Evolutionary conservation across 92 coral and sea anemone species (phyloP), one percentile per base, ranked within the genome.

Genomic region (Palythoa caribaeorum): DNA sequence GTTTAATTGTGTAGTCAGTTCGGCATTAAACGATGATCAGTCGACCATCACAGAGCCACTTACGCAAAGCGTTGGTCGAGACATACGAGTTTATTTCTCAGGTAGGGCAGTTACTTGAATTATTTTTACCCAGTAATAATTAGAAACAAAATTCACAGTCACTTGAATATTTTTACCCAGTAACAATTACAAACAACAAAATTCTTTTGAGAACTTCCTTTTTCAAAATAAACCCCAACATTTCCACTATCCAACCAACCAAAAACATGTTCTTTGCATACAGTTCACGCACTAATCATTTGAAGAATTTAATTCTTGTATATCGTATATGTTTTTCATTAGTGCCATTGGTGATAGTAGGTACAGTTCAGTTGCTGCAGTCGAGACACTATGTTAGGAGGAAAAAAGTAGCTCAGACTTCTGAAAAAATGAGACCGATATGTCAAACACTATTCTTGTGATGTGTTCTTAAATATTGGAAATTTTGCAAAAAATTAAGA

Each of bases 31-130:
- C 35, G 50, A 44, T 44, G 50, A 77, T 77, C 66, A 38, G 19
- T 53, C 66, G 52, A 11, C 4, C 83, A 13, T 3, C 83, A 14
- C 17, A 20, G 11, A 54, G 3, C 21, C 83, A 36, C 17, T 68
- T 38, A 12, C 40, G 62, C 83, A 77, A 38, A 12, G 65, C 17
- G 15, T 21, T 77, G 48, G 68, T 21, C 6, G 83, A 77, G 62
- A 77, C 83, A 0, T 77, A 51, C 37, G 83, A 77, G n/a, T 77
- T 77, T 77, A 77, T 77, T 54, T 52, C 83, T 6, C 38, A 77
- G 83, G 83, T 77, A 77, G 65, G 35, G 21, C 19, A 21, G 35
- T 9, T 8, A 28, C 1, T 19, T 35, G 9, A 28, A 9, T 11
- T 37, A 44, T 2, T 44, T 5, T 70, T 9, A 70, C 44, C 37